Evolutionary conservation across 2,113 vertebrate species (phyloP).

Genomic region (Odobenus rosmarus): DNA sequence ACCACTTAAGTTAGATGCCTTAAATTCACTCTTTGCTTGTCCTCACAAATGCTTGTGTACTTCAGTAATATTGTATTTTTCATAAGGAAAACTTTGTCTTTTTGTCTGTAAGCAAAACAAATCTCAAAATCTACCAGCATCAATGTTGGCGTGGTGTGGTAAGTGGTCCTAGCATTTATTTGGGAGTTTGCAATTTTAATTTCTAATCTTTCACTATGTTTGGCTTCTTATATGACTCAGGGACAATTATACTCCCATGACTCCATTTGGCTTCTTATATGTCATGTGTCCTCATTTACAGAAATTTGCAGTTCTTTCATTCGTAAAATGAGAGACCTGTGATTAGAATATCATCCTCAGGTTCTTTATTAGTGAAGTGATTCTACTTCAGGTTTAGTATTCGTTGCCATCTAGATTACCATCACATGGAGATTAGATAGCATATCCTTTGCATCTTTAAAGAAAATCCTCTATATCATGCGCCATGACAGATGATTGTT

Average conservation of each 20-base stretch:
- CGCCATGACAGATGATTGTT: background rate
- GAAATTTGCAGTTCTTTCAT: background rate
- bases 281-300: background rate
- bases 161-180: background rate
- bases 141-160: background rate
- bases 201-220: background rate
- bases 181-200: background rate
- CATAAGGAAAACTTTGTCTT: background rate
- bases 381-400: background rate
- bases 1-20: background rate
- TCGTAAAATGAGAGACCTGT: background rate
- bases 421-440: background rate
- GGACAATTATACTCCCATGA: background rate
- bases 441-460: background rate
- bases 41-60: background rate
- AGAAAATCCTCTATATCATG: background rate
- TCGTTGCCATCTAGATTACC: background rate
- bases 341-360: background rate
- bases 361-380: background rate
- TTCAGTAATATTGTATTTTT: background rate
- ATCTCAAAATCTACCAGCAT: background rate
- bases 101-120: background rate
- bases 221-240: background rate
- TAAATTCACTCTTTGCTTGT: background rate
- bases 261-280: background rate